Percentiles rank a stretch among this genome's conserved stretches.
phyloP scores from a whole-genome alignment of 64 coral and sea anemone species.

The Anthopleura sola region DNA sequence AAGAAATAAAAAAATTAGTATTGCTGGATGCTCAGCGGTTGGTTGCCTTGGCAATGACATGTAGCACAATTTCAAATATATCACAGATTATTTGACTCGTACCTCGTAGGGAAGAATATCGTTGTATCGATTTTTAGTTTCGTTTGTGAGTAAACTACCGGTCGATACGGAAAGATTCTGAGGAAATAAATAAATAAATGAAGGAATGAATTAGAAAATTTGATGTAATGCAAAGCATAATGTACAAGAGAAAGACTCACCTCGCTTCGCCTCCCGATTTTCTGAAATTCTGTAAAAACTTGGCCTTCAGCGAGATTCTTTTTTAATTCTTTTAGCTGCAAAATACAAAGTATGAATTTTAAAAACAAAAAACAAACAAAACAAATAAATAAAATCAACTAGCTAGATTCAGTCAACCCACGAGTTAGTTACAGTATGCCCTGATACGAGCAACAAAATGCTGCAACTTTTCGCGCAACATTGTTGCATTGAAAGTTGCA shows the following conservation, averaged over 20 bases:
- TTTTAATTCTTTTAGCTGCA: slow-evolving; percentile 67
- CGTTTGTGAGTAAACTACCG: slow-evolving; percentile 45
- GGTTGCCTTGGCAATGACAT: no score
- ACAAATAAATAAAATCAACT: no score
- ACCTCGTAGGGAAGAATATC: slow-evolving; percentile 94
- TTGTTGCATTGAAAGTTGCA: no score
- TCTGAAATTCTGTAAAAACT: slow-evolving; percentile 84
- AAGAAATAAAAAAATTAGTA: background rate
- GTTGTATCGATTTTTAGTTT: slow-evolving; percentile 81
- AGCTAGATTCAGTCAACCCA: no score
- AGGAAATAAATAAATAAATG: background rate
- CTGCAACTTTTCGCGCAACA: no score
- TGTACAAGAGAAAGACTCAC: slow-evolving; percentile 20
- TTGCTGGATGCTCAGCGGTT: no score
- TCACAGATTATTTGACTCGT: background rate
- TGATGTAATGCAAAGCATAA: background rate
- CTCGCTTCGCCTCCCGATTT: slow-evolving; percentile 63
- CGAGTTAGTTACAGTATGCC: no score
- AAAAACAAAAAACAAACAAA: no score
- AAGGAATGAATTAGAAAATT: background rate
- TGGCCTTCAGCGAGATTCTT: slow-evolving; percentile 71
- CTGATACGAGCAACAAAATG: no score
- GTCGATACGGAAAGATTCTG: slow-evolving; percentile 74
- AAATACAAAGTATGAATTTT: background rate
- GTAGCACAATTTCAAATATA: no score